Percentiles rank a stretch among this genome's conserved stretches.
phyloP scores from a whole-genome alignment of 2,888 invertebrate genomes.

The Drosophila vallismaia region DNA sequence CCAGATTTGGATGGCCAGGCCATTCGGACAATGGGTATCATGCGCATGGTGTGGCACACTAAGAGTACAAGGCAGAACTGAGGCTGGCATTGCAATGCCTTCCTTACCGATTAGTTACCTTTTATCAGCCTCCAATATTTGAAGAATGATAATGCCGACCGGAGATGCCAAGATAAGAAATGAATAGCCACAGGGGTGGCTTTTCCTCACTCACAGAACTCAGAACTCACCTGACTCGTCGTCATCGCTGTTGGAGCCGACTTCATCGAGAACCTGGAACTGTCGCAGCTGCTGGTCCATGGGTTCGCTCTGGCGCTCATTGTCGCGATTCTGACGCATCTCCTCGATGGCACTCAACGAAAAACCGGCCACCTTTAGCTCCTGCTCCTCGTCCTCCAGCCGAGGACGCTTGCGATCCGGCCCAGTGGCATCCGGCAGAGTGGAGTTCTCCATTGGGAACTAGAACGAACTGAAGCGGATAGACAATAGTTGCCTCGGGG shows the following conservation, averaged over 20 bases:
- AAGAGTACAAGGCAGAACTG: constrained; percentile 17
- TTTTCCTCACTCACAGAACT: background rate
- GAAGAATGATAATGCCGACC: constrained; percentile 53
- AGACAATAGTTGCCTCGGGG: constrained; percentile 66
- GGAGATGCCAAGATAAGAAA: constrained; percentile 65
- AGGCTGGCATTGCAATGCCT: constrained; percentile 21
- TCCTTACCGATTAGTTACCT: constrained; percentile 2
- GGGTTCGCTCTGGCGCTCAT: constrained; percentile 68
- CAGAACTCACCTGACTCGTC: constrained; percentile 77
- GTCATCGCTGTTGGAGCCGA: constrained; percentile 84
- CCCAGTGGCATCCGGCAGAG: background rate
- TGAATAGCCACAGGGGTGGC: constrained; percentile 1
- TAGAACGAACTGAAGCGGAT: constrained; percentile 37
- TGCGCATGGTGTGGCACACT: constrained; percentile 66
- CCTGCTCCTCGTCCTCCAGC: constrained; percentile 59
- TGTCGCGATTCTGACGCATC: constrained; percentile 78
- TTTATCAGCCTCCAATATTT: constrained; percentile 70
- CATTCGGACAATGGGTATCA: constrained; percentile 78
- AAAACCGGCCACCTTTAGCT: constrained; percentile 80
- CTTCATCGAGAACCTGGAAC: constrained; percentile 88
- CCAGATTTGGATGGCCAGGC: constrained; percentile 65
- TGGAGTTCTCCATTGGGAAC: background rate
- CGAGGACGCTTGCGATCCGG: constrained; percentile 52
- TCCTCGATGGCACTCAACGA: constrained; percentile 82
- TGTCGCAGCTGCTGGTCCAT: constrained; percentile 85